These are phyloP conservation scores for Stichodactyla mertensii DNA, from an alignment of 64 coral and sea anemone genomes.

Conservation along the genomic window DNA sequence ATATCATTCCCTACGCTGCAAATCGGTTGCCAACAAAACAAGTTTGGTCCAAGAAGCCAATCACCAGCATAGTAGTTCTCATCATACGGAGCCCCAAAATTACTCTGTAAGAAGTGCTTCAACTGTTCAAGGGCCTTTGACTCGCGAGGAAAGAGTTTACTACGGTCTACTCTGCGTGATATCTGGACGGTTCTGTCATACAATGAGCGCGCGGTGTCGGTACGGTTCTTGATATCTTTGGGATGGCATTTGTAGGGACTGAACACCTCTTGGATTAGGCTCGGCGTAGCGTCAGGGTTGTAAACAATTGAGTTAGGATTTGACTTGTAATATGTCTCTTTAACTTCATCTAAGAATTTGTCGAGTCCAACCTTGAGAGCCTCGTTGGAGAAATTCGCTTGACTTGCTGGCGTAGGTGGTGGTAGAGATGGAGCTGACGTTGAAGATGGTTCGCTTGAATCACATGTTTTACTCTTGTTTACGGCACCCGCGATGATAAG, in stretches of 20 bases:
- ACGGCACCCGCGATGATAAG: constrained; percentile 10
- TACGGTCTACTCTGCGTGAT: background rate
- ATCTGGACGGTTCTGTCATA: constrained; percentile 38
- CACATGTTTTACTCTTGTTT: background rate
- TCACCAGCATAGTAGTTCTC: constrained; percentile 97
- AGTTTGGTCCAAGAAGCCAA: constrained; percentile 91
- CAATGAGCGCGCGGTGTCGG: constrained; percentile 24
- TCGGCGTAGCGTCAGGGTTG: constrained; percentile 43
- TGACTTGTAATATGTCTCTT: constrained; percentile 68
- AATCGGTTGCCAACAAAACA: constrained; percentile 83
- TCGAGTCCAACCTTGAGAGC: constrained; percentile 55
- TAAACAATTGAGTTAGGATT: constrained; percentile 66
- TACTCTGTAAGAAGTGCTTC: constrained; percentile 78
- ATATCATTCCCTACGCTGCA: constrained; percentile 74
- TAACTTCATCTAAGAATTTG: constrained; percentile 61
- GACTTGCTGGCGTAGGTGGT: background rate
- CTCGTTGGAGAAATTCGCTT: constrained; percentile 45
- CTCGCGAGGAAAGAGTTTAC: constrained; percentile 72
- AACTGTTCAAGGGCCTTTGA: constrained; percentile 71
- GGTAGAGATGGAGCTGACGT: background rate
- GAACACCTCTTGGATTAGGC: constrained; percentile 33
- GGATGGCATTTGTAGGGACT: constrained; percentile 88
- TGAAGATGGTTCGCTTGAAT: background rate
- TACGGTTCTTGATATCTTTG: constrained; percentile 55
- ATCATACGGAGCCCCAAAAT: constrained; percentile 86